phyloP scores from a whole-genome alignment of 1,140 invertebrate species.

The Eurosta solidaginis region DNA sequence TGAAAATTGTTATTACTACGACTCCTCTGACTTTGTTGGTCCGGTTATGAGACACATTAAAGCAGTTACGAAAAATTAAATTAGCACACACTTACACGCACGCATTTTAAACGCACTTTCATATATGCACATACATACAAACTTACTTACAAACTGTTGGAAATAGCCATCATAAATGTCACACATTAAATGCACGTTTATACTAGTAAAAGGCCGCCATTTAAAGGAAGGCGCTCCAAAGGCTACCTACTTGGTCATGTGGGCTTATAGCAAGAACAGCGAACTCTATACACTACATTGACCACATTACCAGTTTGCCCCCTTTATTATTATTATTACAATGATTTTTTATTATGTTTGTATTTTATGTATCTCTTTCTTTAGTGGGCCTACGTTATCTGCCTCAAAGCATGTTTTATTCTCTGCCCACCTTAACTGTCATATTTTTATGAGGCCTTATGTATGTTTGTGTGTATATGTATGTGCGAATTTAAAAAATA shows the following conservation, averaged over 20 bases:
- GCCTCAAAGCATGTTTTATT: not conserved
- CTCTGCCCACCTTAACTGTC: not conserved
- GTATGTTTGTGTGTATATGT: too few relatives aligned
- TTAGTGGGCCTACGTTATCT: not conserved
- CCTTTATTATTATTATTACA: too few relatives aligned
- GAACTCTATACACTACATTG: not conserved
- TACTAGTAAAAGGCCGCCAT: not conserved
- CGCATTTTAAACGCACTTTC: too few relatives aligned
- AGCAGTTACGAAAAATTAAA: not conserved
- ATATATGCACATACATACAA: not conserved
- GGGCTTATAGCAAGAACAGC: not conserved
- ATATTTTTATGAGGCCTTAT: too few relatives aligned
- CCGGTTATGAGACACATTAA: not conserved
- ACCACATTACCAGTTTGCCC: not conserved
- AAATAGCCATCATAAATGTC: not conserved
- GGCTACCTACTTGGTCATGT: not conserved
- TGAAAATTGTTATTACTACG: slow-evolving; percentile 1
- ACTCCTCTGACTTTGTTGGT: not conserved
- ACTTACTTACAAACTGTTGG: not conserved
- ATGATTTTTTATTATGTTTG: not conserved
- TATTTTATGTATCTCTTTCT: not conserved
- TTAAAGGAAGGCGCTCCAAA: not conserved
- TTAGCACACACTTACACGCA: not conserved
- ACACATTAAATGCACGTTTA: slow-evolving; percentile 23
- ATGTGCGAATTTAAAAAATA: too few relatives aligned